Evolutionary conservation across 2,797 vertebrate genomes (phyloP).

Genomic region (Acanthurus leucopareius): DNA sequence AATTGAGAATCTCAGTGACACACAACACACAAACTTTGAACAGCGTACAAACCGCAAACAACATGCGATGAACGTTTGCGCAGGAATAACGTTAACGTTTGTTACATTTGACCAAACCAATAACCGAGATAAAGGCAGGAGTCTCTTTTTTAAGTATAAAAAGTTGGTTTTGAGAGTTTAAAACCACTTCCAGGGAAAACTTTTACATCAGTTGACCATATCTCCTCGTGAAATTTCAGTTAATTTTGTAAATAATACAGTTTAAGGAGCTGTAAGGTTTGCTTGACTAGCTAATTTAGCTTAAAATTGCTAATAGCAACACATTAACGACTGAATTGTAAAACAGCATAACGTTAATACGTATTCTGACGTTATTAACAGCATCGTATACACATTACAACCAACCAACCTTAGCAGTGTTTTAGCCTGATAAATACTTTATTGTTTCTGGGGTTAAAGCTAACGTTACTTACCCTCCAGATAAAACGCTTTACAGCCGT

Average conservation of each 20-base stretch:
- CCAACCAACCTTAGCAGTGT: accelerated
- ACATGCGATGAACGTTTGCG: background rate
- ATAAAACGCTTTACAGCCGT: constrained; percentile 95
- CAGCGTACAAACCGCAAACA: constrained; percentile 15
- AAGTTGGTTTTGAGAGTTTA: constrained; percentile 1
- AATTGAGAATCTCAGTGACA: constrained; percentile 82
- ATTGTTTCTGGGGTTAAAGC: background rate
- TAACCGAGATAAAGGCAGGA: background rate
- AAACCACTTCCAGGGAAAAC: background rate
- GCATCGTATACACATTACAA: background rate
- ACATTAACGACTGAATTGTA: background rate
- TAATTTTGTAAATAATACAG: too few species aligned
- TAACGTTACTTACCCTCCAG: constrained; percentile 88
- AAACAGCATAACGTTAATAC: background rate
- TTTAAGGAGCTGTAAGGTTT: background rate
- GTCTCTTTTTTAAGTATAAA: background rate
- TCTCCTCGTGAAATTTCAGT: too few species aligned
- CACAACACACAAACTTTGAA: constrained; percentile 55
- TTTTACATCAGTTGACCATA: too few species aligned
- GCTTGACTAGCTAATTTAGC: background rate
- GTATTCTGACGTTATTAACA: background rate
- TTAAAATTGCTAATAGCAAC: background rate
- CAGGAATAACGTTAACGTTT: background rate
- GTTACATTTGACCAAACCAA: background rate
- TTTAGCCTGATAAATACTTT: too few species aligned